Base-by-base conservation (phyloP, 2,888 invertebrate species). In the Zeuzera pyrina region DNA sequence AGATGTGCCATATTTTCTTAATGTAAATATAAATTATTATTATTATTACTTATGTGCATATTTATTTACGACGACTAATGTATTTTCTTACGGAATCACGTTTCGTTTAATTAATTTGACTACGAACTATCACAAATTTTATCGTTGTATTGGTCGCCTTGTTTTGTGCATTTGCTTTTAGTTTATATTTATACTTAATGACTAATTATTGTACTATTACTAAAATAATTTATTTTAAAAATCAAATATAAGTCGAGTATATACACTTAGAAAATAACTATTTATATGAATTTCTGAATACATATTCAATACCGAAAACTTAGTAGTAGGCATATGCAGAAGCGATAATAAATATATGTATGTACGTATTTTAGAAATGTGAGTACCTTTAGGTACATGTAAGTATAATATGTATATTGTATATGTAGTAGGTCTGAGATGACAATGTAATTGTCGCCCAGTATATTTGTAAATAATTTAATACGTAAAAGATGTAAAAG, bases 1-100 rank as follows among this genome's bases (percentile, higher is more conserved):
- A 72, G 77, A 77, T 79, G 83, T 83, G 83, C 83, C 83, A 83
- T 83, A 83, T 83, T 78, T 77, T 79, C 69, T 69, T 76, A 73
- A 64, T 81, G 79, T 81, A 83, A 81, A 81, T 81, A 83, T 79
- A 78, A 71, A 71, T 67, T 70, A 78, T 71, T 68, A 64, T 57
- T 71, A 62, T 25, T 66, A 70, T 58, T 72, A 33, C 69, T 47
- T 43, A 71, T 70, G 64, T 69, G 71, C 70, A 76, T 81, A 79
- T 79, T 79, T 81, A 81, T 79, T 79, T 68, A 71, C 61, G 54
- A 63, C n/a, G n/a, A n/a, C n/a, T 71, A 59, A 56, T 65, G 57
- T 68, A 57, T 63, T 57, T 50, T n/a, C 51, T 53, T 57, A 56
- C 47, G 50, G 45, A 49, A 56, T 54, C 49, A 47, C 45, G 42